phyloP scores from a whole-genome alignment of 2,797 vertebrate species.

The Melanotaenia trifasciata region DNA sequence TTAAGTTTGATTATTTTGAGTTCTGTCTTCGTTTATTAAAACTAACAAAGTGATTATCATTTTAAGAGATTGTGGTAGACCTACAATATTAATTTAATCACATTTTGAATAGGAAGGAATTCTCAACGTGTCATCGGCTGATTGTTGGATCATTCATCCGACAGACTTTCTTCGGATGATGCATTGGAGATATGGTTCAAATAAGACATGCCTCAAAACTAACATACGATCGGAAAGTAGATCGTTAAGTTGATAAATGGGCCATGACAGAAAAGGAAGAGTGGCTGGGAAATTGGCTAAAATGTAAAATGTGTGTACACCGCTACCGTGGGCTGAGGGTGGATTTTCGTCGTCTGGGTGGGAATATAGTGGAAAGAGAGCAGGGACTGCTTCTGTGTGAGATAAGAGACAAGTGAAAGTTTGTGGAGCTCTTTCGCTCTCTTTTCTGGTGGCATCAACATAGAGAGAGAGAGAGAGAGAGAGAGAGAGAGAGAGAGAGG shows the following conservation, averaged over 20 bases:
- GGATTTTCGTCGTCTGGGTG: constrained; percentile 24
- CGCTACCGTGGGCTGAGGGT: constrained; percentile 19
- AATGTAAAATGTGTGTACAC: constrained; percentile 9
- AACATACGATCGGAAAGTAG: constrained; percentile 39
- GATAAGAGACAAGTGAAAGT: constrained; percentile 65
- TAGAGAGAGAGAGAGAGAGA: constrained; percentile 14
- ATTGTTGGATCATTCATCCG: constrained; percentile 24
- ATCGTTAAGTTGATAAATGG: constrained; percentile 53
- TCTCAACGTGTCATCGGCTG: constrained; percentile 2
- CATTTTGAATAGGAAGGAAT: neutral
- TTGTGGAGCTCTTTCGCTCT: constrained; percentile 40
- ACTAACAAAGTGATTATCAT: no score
- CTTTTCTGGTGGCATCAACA: constrained; percentile 82
- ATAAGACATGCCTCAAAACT: constrained; percentile 31
- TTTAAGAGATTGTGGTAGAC: neutral
- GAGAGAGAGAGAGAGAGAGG: no score
- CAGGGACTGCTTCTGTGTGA: constrained; percentile 32
- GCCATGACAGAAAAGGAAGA: constrained; percentile 20
- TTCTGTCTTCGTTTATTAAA: no score
- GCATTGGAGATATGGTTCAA: constrained; percentile 31
- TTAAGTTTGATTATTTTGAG: neutral
- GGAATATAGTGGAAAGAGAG: constrained; percentile 47
- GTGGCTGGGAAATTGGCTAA: constrained; percentile 41
- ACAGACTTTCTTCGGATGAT: constrained; percentile 27
- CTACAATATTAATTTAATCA: neutral